phyloP scores from a whole-genome alignment of 2,888 invertebrate genomes.

The Leptinotarsa rubiginosa region DNA sequence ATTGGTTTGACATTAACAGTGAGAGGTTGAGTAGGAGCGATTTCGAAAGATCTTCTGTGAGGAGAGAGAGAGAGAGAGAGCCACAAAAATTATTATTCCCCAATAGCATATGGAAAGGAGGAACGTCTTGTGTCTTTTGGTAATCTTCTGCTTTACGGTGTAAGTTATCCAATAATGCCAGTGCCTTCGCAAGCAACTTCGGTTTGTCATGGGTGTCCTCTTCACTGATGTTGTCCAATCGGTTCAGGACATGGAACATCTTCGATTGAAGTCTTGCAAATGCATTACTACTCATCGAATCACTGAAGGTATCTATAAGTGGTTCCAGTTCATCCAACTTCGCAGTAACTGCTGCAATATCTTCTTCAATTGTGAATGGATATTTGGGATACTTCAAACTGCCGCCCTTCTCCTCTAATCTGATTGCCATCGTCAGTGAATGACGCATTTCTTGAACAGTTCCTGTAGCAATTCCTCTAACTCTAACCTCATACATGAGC shows the following conservation, averaged over 20 bases:
- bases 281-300: neutral
- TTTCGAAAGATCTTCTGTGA: too few species aligned
- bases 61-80: too few species aligned
- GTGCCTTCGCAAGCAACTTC: neutral
- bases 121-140: too few species aligned
- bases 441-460: neutral
- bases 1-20: too few species aligned
- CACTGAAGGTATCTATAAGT: neutral
- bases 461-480: neutral
- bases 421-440: neutral
- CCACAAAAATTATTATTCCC: too few species aligned
- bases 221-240: neutral
- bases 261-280: conserved; percentile 16
- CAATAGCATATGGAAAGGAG: too few species aligned
- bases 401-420: neutral
- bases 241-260: neutral
- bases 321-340: neutral
- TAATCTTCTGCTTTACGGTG: neutral
- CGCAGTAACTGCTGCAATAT: neutral
- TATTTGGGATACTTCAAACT: conserved; percentile 3
- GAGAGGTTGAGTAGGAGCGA: too few species aligned
- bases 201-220: neutral
- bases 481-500: neutral
- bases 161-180: too few species aligned
- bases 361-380: conserved; percentile 8